A percentile compares a stretch with the other conserved stretches of the same genome.
Conservation (phyloP, 2,888 invertebrate genomes). For the Barypeithes pellucidus region DNA sequence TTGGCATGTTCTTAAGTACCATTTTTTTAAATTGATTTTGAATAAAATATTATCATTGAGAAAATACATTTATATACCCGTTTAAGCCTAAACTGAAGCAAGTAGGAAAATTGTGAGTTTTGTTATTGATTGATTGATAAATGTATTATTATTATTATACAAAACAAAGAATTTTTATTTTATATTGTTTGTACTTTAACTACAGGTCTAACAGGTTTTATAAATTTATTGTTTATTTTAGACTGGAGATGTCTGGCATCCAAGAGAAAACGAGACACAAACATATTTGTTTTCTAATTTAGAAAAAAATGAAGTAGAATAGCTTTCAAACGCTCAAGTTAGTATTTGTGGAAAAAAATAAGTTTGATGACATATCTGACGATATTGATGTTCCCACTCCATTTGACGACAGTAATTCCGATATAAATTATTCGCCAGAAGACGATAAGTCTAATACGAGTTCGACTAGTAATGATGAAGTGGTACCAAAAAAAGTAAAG, state of each 20-base stretch:
- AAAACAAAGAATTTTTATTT: too few relatives aligned
- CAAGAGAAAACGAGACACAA: neutral
- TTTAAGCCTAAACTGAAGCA: too few relatives aligned
- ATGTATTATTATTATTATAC: too few relatives aligned
- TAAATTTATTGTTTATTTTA: constrained; percentile 5
- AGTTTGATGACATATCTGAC: neutral
- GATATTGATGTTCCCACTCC: neutral
- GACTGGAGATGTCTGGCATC: constrained; percentile 12
- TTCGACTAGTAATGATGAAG: constrained; percentile 1
- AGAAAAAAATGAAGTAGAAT: neutral
- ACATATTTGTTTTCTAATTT: neutral
- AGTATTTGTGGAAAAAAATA: neutral
- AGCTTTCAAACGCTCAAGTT: neutral
- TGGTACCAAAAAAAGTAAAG: neutral
- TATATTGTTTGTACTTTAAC: too few relatives aligned
- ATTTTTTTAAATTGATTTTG: too few relatives aligned
- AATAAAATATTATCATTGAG: too few relatives aligned
- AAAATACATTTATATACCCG: too few relatives aligned
- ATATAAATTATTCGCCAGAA: constrained; percentile 13
- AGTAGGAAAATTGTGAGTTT: too few relatives aligned
- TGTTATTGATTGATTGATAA: too few relatives aligned
- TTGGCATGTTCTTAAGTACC: neutral
- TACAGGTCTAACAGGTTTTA: neutral
- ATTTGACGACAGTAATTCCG: constrained; percentile 1
- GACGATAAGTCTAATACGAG: neutral